phyloP scores from a whole-genome alignment of 2,113 vertebrate species.

The Madoqua kirkii region DNA sequence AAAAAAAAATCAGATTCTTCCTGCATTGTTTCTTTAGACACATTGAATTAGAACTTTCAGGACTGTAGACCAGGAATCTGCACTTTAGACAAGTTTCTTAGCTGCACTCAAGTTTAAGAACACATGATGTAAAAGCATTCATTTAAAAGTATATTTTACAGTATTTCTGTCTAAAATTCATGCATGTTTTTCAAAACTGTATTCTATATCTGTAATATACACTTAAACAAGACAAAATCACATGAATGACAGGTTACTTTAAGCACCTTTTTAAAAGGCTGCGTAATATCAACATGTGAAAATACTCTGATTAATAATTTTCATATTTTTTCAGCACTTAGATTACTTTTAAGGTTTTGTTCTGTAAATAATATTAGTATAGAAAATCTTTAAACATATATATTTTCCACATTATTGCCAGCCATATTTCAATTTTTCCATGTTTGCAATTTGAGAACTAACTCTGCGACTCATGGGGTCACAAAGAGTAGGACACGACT shows the following conservation, averaged over 20 bases:
- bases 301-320: neutral
- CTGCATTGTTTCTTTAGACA: accelerated
- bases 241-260: neutral
- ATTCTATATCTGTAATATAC: neutral
- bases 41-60: neutral
- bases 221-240: neutral
- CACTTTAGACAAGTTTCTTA: neutral
- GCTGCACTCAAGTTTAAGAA: neutral
- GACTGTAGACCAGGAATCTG: neutral
- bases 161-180: neutral
- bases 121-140: neutral
- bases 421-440: neutral
- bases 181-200: neutral
- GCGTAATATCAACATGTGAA: neutral
- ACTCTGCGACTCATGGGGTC: neutral
- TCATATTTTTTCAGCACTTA: neutral
- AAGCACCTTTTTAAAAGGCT: neutral
- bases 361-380: neutral
- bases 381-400: neutral
- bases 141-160: neutral
- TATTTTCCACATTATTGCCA: neutral
- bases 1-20: neutral
- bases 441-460: neutral
- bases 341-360: neutral
- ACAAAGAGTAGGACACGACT: too few species aligned